phyloP scores from a whole-genome alignment of 2,888 invertebrate species.

The Taphrorychus bicolor region DNA sequence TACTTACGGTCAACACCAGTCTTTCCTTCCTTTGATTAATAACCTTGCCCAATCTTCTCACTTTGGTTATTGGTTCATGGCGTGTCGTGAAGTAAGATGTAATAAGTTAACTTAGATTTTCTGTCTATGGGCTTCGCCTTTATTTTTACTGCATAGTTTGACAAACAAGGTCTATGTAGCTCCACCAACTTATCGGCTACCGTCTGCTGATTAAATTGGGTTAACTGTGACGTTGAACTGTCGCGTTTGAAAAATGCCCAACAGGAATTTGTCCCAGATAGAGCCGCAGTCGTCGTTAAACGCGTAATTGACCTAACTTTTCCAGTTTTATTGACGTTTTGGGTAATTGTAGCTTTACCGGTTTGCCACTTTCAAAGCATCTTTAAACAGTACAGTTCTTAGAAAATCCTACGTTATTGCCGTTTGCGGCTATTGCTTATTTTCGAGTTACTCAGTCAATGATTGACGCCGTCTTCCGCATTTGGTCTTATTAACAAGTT shows the following conservation, averaged over 20 bases:
- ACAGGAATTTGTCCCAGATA: slow-evolving; percentile 23
- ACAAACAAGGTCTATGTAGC: too few species aligned
- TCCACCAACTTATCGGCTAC: not conserved
- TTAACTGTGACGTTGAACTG: slow-evolving; percentile 22
- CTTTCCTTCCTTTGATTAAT: not conserved
- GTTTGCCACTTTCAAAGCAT: not conserved
- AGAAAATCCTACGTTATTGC: not conserved
- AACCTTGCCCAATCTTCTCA: not conserved
- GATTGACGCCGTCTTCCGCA: not conserved
- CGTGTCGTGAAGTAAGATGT: not conserved
- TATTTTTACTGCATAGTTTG: too few species aligned
- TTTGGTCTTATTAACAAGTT: not conserved
- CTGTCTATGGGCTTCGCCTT: too few species aligned
- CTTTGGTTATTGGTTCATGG: not conserved
- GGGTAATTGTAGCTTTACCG: slow-evolving; percentile 10
- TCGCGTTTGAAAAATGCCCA: not conserved
- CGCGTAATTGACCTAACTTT: slow-evolving; percentile 24
- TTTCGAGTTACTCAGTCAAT: too few species aligned
- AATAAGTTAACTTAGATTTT: not conserved
- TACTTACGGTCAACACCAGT: not conserved
- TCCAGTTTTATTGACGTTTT: slow-evolving; percentile 23
- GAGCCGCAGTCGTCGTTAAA: slow-evolving; percentile 9
- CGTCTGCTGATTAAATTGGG: slow-evolving; percentile 11
- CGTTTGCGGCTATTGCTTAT: not conserved
- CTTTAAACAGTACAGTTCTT: not conserved